Conservation (phyloP, 2,113 vertebrate genomes). For the Falcunculus frontatus region DNA sequence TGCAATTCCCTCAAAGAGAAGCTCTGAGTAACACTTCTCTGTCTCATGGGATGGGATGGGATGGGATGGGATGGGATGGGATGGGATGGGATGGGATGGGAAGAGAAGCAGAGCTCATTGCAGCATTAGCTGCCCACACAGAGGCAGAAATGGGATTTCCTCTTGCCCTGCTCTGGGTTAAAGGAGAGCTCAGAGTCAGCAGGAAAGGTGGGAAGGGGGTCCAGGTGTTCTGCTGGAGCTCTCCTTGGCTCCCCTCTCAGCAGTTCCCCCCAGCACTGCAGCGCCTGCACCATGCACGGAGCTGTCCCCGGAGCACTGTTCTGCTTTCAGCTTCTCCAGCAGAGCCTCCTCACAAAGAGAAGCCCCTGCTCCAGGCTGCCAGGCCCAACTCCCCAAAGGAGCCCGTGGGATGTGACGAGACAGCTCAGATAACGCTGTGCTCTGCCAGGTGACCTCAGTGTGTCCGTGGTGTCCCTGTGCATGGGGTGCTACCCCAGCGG, state of each 20-base stretch:
- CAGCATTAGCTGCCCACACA: neutral
- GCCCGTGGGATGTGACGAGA: fast-evolving
- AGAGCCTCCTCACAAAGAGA: neutral
- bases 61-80: neutral
- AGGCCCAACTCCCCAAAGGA: neutral
- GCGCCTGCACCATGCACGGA: fast-evolving
- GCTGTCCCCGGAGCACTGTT: fast-evolving
- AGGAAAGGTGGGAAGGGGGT: neutral
- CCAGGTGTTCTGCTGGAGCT: neutral
- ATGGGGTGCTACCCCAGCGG: fast-evolving
- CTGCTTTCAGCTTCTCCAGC: neutral
- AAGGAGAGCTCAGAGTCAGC: neutral
- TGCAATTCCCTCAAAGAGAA: neutral
- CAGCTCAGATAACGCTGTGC: fast-evolving
- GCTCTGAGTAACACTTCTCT: neutral
- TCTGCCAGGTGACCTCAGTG: neutral
- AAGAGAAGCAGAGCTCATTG: neutral
- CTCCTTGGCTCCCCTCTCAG: neutral
- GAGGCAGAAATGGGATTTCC: neutral
- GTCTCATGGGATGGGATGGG: neutral
- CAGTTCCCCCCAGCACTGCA: neutral
- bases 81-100: neutral
- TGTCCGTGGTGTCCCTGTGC: fast-evolving
- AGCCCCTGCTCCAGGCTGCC: neutral
- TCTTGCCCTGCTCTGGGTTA: neutral